Evolutionary conservation across 2,113 vertebrate genomes (phyloP), one percentile per base, ranked within the genome.

Genomic region (Colinus virginianus): DNA sequence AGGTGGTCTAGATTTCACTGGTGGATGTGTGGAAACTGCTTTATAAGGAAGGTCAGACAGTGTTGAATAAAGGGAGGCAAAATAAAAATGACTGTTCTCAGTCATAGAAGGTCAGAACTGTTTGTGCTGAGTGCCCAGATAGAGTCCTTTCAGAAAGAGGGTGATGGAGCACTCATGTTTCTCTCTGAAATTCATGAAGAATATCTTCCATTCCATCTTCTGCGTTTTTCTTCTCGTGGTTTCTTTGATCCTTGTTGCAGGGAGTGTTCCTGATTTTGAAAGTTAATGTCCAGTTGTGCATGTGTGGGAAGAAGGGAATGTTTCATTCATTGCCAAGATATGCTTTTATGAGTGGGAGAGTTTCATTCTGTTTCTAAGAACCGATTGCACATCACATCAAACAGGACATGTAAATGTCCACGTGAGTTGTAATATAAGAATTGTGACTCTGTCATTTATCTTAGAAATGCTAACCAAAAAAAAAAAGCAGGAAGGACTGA

Each of bases 181-280:
- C 53, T 75, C 0, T 1, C 70, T 76, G 53, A 75, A 93, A 88
- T 84, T 18, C 40, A 6, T 56, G 20, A 66, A 62, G 55, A 89
- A 67, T 95, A 69, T 79, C 58, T 95, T 84, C 62, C 45, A 82
- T 94, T 84, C 23, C 19, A 67, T 79, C 55, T 91, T 59, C 42
- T 89, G 49, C 23, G 22, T 84, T 92, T 89, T 94, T 79, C n/a
- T 85, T 91, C 45, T 20, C 9, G 21, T 58, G 23, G 4, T 79
- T 91, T 55, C 71, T 96, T 85, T 95, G 91, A 96, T 95, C 75
- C 40, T 66, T 53, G 18, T 62, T 94, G 36, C 67, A 85, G 53
- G 61, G 56, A 42, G 23, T 28, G 71, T 62, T 95, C 45, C 42
- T 77, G 58, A 11, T 90, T 92, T 93, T 90, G 70, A 92, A 68